Evolutionary conservation across 2,888 invertebrate genomes (phyloP).

Genomic region (Ellobium chinense): DNA sequence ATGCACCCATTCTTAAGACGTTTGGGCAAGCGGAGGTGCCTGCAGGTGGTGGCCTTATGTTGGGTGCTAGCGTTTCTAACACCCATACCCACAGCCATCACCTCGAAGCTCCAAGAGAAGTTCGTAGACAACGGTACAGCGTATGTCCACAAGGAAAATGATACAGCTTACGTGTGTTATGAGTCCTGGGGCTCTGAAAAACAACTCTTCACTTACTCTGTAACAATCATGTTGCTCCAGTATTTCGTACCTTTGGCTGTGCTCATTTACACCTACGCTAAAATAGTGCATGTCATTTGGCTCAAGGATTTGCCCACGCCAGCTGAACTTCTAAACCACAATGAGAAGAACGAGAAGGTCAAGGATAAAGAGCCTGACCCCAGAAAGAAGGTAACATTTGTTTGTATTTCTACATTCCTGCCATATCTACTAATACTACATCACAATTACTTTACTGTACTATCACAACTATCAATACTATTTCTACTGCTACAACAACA

Average conservation of each 20-base stretch:
- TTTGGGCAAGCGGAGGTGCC: slow-evolving; percentile 86
- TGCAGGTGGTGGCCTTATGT: slow-evolving; percentile 85
- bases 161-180: slow-evolving; percentile 44
- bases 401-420: too few species aligned
- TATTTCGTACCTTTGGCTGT: slow-evolving; percentile 90
- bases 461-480: too few species aligned
- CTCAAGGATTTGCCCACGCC: slow-evolving; percentile 91
- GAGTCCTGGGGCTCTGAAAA: slow-evolving; percentile 50
- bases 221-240: slow-evolving; percentile 88
- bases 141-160: slow-evolving; percentile 26
- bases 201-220: slow-evolving; percentile 82
- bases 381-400: slow-evolving; percentile 24
- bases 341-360: neutral
- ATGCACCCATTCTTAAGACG: slow-evolving; percentile 91
- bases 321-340: slow-evolving; percentile 79
- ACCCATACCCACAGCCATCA: slow-evolving; percentile 89
- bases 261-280: slow-evolving; percentile 89
- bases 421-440: too few species aligned
- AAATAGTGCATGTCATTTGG: slow-evolving; percentile 93
- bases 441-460: too few species aligned
- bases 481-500: too few species aligned
- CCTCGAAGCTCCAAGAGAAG: slow-evolving; percentile 81
- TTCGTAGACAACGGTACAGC: too few species aligned
- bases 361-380: slow-evolving; percentile 28
- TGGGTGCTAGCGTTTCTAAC: slow-evolving; percentile 89